phyloP scores from a whole-genome alignment of 2,113 vertebrate genomes.

The Panthera uncia region DNA sequence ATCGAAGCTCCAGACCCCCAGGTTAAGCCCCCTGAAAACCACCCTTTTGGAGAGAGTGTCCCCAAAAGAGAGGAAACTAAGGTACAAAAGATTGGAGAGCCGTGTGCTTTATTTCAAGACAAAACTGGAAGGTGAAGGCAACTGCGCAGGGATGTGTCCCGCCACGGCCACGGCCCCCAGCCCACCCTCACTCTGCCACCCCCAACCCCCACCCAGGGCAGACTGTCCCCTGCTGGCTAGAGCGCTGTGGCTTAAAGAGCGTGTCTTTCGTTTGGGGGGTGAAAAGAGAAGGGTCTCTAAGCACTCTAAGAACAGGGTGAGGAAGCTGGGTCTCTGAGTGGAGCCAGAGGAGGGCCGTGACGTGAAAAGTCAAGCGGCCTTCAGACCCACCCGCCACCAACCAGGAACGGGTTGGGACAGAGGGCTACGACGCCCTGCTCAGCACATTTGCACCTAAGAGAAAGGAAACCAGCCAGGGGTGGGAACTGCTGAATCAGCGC shows the following conservation, averaged over 20 bases:
- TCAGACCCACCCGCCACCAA: neutral
- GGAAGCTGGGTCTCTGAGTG: neutral
- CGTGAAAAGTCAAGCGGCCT: neutral
- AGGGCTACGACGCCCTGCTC: neutral
- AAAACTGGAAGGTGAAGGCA: neutral
- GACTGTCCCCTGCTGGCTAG: neutral
- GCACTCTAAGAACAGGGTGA: neutral
- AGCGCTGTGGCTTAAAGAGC: neutral
- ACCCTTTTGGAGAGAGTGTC: neutral
- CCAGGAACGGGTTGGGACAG: neutral
- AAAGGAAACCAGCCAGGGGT: neutral
- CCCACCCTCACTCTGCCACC: neutral
- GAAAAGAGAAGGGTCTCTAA: neutral
- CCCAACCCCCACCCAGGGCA: neutral
- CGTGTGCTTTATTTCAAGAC: neutral
- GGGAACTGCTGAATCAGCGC: neutral
- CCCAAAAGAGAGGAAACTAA: neutral
- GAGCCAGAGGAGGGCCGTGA: neutral
- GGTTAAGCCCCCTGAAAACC: neutral
- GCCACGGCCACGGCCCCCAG: accelerated
- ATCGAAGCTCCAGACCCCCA: neutral
- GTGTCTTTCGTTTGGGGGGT: neutral
- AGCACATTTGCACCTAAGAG: neutral
- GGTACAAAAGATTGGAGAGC: neutral
- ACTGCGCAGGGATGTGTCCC: neutral